Evolutionary conservation across 2,113 vertebrate species (phyloP).

Genomic region (Indicator indicator): DNA sequence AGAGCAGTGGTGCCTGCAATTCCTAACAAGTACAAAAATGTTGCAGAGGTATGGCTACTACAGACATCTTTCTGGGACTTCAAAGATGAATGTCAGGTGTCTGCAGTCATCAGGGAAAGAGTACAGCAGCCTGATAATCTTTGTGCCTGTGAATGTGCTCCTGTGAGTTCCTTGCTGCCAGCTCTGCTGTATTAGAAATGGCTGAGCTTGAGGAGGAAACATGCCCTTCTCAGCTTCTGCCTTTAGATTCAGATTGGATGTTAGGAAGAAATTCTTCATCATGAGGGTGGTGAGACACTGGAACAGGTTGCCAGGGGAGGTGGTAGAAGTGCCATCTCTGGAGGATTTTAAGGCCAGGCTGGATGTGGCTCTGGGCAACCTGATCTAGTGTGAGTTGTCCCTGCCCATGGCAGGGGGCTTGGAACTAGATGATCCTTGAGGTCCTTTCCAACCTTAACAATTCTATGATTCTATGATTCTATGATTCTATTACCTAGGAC

Average conservation of each 20-base stretch:
- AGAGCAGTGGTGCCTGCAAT: background rate
- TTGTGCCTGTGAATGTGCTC: background rate
- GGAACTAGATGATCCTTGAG: too few relatives aligned
- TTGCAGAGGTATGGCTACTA: background rate
- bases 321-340: too few relatives aligned
- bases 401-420: too few relatives aligned
- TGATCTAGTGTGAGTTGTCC: too few relatives aligned
- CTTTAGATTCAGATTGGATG: too few relatives aligned
- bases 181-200: background rate
- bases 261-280: too few relatives aligned
- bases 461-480: too few relatives aligned
- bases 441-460: too few relatives aligned
- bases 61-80: background rate
- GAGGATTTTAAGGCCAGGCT: too few relatives aligned
- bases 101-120: background rate
- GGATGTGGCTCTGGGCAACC: too few relatives aligned
- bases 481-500: accelerated
- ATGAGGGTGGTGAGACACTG: too few relatives aligned
- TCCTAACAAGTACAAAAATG: background rate
- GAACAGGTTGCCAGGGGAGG: too few relatives aligned
- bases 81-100: background rate
- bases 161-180: background rate
- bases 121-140: background rate
- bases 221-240: background rate
- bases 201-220: accelerated